Percentiles rank a stretch among this genome's conserved stretches.
Conservation (phyloP, 2,113 vertebrate genomes). For the Cariama cristata region DNA sequence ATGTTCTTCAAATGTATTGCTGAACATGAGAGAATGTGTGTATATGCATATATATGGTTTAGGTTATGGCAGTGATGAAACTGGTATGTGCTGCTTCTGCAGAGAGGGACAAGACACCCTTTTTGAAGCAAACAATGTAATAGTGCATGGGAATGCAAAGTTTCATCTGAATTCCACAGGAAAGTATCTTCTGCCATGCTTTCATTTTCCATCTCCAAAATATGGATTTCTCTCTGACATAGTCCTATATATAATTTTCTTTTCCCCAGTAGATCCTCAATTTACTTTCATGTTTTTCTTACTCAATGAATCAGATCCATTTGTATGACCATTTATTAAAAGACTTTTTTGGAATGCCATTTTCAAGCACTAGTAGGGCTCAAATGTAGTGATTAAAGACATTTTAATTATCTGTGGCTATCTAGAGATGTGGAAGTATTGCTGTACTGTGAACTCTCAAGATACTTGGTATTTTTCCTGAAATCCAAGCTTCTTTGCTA, state of each 20-base stretch:
- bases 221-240: background rate
- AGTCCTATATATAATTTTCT: background rate
- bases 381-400: background rate
- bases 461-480: background rate
- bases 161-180: background rate
- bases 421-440: background rate
- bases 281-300: background rate
- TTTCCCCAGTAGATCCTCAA: background rate
- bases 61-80: background rate
- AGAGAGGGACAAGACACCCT: background rate
- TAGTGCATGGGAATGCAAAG: background rate
- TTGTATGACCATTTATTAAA: background rate
- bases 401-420: slow-evolving; percentile 7
- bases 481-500: background rate
- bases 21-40: background rate
- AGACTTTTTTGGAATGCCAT: background rate
- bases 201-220: background rate
- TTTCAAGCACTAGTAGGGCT: background rate
- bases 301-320: background rate
- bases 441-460: background rate
- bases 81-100: background rate
- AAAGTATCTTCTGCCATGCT: background rate
- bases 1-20: background rate
- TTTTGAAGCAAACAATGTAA: background rate
- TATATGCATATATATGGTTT: background rate